Percentiles rank a stretch among this genome's conserved stretches.
These are phyloP conservation scores for Bos taurus DNA, from an alignment of 2,113 vertebrate species.

Conservation along the genomic window ARS-UCD2.0 NC_037349.1:8987001-8987500, in stretches of 20 bases:
- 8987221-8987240: neutral
- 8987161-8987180: neutral
- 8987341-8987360: neutral
- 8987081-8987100: neutral
- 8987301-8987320: fast-evolving
- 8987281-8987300: neutral
- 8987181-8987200: neutral
- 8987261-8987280: neutral
- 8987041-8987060: neutral
- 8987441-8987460: neutral
- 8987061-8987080: neutral
- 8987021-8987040: neutral
- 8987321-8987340: neutral
- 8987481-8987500: neutral
- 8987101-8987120: neutral
- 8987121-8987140: neutral
- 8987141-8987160: neutral
- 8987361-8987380: neutral
- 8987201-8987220: neutral
- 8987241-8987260: neutral
- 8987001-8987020: neutral
- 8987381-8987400: neutral
- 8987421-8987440: neutral
- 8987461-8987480: neutral
- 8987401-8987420: neutral